Evolutionary conservation across 1,140 invertebrate species (phyloP).

Genomic region (Drosophila kanapiae): DNA sequence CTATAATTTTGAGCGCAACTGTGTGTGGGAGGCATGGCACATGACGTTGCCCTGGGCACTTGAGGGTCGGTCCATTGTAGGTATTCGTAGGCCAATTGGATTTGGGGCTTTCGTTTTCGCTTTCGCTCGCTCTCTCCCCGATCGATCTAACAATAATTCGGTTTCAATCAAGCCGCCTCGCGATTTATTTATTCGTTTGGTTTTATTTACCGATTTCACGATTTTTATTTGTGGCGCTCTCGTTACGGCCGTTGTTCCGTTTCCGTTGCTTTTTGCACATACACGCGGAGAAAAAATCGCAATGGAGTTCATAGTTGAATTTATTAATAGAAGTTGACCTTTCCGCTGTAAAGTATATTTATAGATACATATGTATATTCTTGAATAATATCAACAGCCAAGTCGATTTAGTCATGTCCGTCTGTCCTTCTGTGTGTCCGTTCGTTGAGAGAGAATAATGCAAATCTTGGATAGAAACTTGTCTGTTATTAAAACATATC

Average conservation of each 20-base stretch:
- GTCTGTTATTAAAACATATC: no score
- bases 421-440: no score
- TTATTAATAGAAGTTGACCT: no score
- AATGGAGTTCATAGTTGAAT: neutral
- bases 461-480: no score
- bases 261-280: constrained; percentile 25
- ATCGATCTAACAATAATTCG: constrained; percentile 83
- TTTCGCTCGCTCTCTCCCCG: constrained; percentile 57
- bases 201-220: constrained; percentile 26
- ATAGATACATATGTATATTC: no score
- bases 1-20: neutral
- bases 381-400: neutral
- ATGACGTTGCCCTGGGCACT: constrained; percentile 72
- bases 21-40: constrained; percentile 18
- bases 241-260: constrained; percentile 43
- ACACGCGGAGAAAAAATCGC: constrained; percentile 3
- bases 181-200: constrained; percentile 60
- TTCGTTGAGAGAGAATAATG: no score
- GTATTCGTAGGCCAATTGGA: constrained; percentile 59
- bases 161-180: constrained; percentile 73
- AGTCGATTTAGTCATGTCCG: neutral
- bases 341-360: no score
- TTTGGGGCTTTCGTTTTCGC: constrained; percentile 59
- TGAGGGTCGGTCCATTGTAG: constrained; percentile 60
- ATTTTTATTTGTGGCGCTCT: constrained; percentile 47